phyloP scores from a whole-genome alignment of 2,888 invertebrate species.

The Leucophora obtusa region DNA sequence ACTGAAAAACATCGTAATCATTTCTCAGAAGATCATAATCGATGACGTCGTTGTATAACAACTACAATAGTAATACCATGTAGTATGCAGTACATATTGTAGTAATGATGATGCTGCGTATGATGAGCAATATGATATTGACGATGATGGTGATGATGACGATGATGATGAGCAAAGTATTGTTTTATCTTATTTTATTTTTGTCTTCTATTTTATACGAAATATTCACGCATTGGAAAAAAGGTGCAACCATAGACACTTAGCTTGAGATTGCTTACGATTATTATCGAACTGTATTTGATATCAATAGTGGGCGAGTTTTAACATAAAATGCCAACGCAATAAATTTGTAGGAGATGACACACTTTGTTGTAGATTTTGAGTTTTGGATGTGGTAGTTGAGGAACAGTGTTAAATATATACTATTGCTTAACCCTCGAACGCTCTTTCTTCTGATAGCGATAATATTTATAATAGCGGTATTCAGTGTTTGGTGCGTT shows the following conservation, averaged over 20 bases:
- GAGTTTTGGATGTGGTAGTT: background rate
- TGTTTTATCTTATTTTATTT: slow-evolving; percentile 10
- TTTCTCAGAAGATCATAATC: slow-evolving; percentile 52
- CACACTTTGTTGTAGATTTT: slow-evolving; percentile 35
- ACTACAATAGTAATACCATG: background rate
- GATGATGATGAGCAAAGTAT: slow-evolving; percentile 36
- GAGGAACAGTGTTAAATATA: no score
- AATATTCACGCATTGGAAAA: slow-evolving; percentile 8
- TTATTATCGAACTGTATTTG: slow-evolving; percentile 32
- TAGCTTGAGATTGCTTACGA: slow-evolving; percentile 30
- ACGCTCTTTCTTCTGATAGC: no score
- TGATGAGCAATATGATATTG: slow-evolving; percentile 11
- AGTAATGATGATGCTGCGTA: background rate
- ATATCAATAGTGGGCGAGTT: slow-evolving; percentile 45
- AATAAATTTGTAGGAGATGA: slow-evolving; percentile 28
- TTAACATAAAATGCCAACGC: slow-evolving; percentile 44
- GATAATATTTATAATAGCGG: no score
- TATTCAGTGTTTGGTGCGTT: no score
- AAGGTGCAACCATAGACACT: slow-evolving; percentile 45
- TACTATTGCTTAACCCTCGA: no score
- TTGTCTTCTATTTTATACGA: background rate
- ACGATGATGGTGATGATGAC: slow-evolving; percentile 6
- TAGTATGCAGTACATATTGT: background rate
- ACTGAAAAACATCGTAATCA: slow-evolving; percentile 32
- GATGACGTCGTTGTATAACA: slow-evolving; percentile 45